Evolutionary conservation across 2,113 vertebrate species (phyloP).

Genomic region (Nerophis ophidion): DNA sequence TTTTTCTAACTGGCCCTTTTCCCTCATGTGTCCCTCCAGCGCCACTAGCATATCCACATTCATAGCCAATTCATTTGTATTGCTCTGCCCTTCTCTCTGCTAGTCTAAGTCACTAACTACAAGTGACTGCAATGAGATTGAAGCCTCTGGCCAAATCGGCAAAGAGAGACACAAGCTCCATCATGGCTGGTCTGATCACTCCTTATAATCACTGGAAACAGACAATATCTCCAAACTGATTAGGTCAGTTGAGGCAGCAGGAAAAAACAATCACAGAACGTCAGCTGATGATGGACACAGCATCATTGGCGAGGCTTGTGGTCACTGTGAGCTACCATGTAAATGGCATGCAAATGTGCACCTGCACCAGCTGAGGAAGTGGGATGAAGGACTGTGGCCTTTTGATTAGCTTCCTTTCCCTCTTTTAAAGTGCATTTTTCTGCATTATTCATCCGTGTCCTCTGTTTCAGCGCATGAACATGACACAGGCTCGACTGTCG

Average conservation of each 20-base stretch:
- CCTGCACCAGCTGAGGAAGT: conserved; percentile 56
- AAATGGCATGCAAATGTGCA: conserved; percentile 74
- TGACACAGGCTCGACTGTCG: conserved; percentile 6
- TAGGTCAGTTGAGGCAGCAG: conserved; percentile 50
- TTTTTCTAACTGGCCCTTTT: conserved; percentile 63
- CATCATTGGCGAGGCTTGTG: conserved; percentile 42
- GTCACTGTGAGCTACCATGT: conserved; percentile 62
- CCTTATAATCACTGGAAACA: conserved; percentile 66
- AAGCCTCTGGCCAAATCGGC: conserved; percentile 61
- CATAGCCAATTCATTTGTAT: conserved; percentile 68
- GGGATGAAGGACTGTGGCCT: conserved; percentile 52
- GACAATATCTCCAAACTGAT: conserved; percentile 64
- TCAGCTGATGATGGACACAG: conserved; percentile 55
- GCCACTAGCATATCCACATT: conserved; percentile 49
- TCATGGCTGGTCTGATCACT: conserved; percentile 63
- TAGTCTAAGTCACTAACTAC: conserved; percentile 62
- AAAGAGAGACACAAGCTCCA: conserved; percentile 61
- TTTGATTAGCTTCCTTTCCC: conserved; percentile 60
- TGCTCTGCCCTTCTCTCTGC: conserved; percentile 60
- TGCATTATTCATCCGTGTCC: conserved; percentile 47
- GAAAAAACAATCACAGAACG: conserved; percentile 62
- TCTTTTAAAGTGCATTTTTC: conserved; percentile 42
- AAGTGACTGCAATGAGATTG: conserved; percentile 71
- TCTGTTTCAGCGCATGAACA: conserved; percentile 25
- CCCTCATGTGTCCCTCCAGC: conserved; percentile 43